Evolutionary conservation across 2,113 vertebrate genomes (phyloP), one percentile per base, ranked within the genome.

Genomic region (Cyphomyrus plagiostoma): DNA sequence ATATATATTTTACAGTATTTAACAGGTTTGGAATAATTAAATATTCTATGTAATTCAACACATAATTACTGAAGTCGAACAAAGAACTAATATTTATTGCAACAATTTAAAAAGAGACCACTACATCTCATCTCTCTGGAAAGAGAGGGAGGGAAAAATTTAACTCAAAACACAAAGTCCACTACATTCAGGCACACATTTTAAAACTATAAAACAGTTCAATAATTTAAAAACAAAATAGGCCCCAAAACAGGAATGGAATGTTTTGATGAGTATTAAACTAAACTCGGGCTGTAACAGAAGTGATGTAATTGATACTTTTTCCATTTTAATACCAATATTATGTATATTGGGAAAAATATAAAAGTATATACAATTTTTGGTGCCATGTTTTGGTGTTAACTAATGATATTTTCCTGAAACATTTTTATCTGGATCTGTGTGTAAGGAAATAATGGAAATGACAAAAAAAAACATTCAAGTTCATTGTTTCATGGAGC

Each of bases 351-450:
- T 91, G 92, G 90, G 92, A 94, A 88, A 89, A 87, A 92, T 93
- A 94, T 94, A 94, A 93, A 94, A 93, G 93, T 95, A 95, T 96
- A 90, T 96, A 96, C 94, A 96, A 56, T 77, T 87, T 91, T 92
- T 93, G 77, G 89, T 89, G 39, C 87, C 70, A 88, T 62, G 42
- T 83, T 88, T 90, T 88, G 86, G 89, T 90, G 90, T 92, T 93
- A 88, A 58, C 74, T 88, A 93, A 93, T 92, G 17, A 42, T 92
- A 93, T 94, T 94, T 94, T 48, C 94, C 94, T 92, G 94, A 94
- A 39, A 62, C 93, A 90, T 82, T 94, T 94, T 94, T 92, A 93
- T 93, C 93, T 94, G 92, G 93, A 95, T 91, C 94, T 93, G 93
- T 95, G 94, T 93, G 90, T 91, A 94, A 92, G 91, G 91, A 93